Conservation (phyloP, 2,797 vertebrate genomes). For the Urosaurus nigricauda region DNA sequence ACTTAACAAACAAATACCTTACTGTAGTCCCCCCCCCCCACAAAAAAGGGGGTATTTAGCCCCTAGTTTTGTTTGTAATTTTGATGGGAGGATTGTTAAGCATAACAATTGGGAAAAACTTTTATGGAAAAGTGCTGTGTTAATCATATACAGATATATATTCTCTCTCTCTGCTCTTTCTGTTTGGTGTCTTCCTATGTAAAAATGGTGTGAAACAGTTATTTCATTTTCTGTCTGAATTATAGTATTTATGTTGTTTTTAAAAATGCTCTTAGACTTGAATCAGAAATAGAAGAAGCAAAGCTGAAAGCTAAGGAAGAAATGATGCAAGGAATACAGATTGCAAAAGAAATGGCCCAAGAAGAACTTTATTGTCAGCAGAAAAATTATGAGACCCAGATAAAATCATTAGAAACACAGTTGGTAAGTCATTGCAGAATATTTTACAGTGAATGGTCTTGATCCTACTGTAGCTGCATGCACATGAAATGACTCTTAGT, state of each 20-base stretch:
- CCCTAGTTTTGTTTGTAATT: background rate
- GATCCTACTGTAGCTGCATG: background rate
- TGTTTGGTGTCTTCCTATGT: background rate
- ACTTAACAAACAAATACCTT: background rate
- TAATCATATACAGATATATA: background rate
- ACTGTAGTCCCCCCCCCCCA: background rate
- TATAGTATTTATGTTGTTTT: background rate
- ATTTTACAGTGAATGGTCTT: background rate
- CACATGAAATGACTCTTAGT: background rate
- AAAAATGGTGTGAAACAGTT: background rate
- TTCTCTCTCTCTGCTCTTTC: background rate
- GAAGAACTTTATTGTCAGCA: constrained; percentile 90
- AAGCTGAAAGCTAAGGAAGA: constrained; percentile 92
- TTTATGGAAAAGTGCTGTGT: background rate
- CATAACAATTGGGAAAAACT: background rate
- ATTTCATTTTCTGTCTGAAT: background rate
- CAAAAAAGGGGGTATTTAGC: background rate
- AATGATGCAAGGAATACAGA: constrained; percentile 94
- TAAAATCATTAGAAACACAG: constrained; percentile 86
- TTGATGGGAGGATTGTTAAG: background rate
- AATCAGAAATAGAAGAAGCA: constrained; percentile 94
- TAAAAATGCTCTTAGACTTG: constrained; percentile 81
- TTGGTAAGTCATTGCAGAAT: constrained; percentile 81
- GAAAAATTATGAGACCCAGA: constrained; percentile 87
- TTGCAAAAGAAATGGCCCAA: constrained; percentile 93